These are phyloP conservation scores for Simalia tracyae DNA, from an alignment of 2,797 vertebrate genomes.

Conservation along the genomic window DNA sequence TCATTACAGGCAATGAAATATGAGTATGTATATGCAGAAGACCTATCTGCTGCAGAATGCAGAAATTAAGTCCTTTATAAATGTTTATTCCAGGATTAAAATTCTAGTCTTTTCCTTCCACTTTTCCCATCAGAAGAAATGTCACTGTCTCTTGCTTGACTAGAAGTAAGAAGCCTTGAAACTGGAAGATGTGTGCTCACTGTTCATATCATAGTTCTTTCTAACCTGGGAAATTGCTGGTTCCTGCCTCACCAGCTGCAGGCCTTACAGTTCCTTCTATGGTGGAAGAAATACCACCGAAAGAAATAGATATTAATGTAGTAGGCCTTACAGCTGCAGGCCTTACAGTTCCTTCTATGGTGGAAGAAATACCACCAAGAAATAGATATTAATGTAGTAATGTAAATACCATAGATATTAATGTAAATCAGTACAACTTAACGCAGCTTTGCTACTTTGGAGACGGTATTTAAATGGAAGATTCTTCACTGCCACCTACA, in stretches of 20 bases:
- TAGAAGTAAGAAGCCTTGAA: too few relatives aligned
- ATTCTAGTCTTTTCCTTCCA: neutral
- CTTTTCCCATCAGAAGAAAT: neutral
- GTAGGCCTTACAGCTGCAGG: neutral
- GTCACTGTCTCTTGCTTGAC: neutral
- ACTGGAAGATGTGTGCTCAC: neutral
- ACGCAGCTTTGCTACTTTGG: neutral
- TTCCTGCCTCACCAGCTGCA: neutral
- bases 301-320: neutral
- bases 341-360: neutral
- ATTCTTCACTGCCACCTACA: neutral
- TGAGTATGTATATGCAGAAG: neutral
- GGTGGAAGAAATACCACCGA: too few relatives aligned
- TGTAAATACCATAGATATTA: too few relatives aligned
- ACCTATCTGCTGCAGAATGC: neutral
- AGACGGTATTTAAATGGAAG: neutral
- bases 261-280: neutral
- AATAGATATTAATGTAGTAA: neutral
- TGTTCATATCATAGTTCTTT: too few relatives aligned
- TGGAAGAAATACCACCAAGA: too few relatives aligned
- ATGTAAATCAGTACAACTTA: neutral
- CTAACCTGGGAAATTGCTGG: neutral
- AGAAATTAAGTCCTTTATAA: neutral
- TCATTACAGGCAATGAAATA: neutral
- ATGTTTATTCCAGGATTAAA: neutral